Percentiles rank a stretch among this genome's conserved stretches.
phyloP scores from a whole-genome alignment of 2,113 vertebrate species.

The Choloepus hoffmanni region DNA sequence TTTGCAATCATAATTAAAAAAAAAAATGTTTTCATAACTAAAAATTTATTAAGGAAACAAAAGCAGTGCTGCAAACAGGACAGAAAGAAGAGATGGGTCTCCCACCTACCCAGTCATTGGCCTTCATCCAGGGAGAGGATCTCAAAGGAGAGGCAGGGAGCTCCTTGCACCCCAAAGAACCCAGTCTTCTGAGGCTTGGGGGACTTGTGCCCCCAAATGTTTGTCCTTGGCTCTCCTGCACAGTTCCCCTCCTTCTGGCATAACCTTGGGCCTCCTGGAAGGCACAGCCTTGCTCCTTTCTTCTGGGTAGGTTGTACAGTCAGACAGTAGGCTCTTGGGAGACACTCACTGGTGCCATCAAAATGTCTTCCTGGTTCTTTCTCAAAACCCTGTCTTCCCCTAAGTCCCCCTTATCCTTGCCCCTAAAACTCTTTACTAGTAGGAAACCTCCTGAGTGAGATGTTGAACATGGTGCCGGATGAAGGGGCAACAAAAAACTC shows the following conservation, averaged over 20 bases:
- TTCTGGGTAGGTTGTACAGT: not conserved
- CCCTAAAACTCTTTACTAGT: not conserved
- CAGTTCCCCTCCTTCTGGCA: not conserved
- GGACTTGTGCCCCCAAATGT: not conserved
- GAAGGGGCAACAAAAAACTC: not conserved
- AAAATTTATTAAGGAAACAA: slow-evolving; percentile 86
- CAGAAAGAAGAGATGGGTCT: slow-evolving; percentile 53
- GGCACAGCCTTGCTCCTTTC: not conserved
- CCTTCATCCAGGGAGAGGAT: slow-evolving; percentile 1
- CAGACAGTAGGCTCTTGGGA: not conserved
- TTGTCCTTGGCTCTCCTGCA: not conserved
- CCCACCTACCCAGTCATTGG: slow-evolving; percentile 22
- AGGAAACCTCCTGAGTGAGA: not conserved
- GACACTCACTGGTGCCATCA: slow-evolving; percentile 39
- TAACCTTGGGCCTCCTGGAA: not conserved
- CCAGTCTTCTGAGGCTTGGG: slow-evolving; percentile 18
- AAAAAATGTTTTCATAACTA: slow-evolving; percentile 81
- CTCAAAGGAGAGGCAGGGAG: not conserved
- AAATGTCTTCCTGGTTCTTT: slow-evolving; percentile 50
- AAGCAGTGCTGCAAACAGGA: slow-evolving; percentile 72
- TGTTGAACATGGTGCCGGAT: slow-evolving; percentile 13
- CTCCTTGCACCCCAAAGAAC: not conserved
- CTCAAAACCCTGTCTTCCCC: not conserved
- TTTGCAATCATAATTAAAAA: too few relatives aligned
- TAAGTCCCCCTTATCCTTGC: not conserved